A percentile compares a stretch with the other conserved stretches of the same genome.
These are phyloP conservation scores for Cherax destructor DNA, from an alignment of 1,140 invertebrate genomes.

Conservation along the genomic window DNA sequence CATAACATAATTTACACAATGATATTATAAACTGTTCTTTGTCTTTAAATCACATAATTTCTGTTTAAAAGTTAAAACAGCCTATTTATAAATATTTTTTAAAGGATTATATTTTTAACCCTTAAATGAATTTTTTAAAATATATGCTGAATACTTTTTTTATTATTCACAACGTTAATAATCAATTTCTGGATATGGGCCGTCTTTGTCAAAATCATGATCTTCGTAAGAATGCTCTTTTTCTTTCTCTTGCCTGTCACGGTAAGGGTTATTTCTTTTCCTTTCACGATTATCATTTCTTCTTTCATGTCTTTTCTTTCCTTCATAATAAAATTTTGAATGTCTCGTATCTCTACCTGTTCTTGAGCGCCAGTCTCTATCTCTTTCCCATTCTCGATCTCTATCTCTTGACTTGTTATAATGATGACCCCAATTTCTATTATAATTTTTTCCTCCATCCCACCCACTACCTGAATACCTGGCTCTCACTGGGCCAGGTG, in stretches of 20 bases:
- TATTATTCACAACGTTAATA: conserved; percentile 4
- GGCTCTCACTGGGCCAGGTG: conserved; percentile 25
- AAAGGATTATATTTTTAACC: neutral
- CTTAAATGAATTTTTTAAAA: neutral
- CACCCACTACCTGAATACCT: conserved; percentile 4
- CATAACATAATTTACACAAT: neutral
- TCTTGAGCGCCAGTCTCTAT: conserved; percentile 18
- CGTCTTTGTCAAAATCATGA: neutral
- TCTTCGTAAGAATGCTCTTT: conserved; percentile 4
- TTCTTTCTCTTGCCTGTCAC: neutral
- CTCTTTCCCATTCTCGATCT: conserved; percentile 26
- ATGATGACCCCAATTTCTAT: conserved; percentile 26
- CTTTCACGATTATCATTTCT: neutral
- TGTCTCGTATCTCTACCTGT: conserved; percentile 18
- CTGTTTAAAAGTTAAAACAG: neutral
- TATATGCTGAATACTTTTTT: neutral
- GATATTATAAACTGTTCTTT: neutral
- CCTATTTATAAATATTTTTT: neutral
- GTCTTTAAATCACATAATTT: neutral
- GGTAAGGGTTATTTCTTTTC: neutral
- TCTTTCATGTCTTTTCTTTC: conserved; percentile 20
- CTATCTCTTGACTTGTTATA: conserved; percentile 27
- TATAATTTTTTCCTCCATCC: conserved; percentile 33
- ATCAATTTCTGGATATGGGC: conserved; percentile 40
- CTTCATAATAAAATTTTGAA: conserved; percentile 19